These are phyloP conservation scores for Apodemia mormo DNA, from an alignment of 2,888 invertebrate genomes.

Conservation along the genomic window DNA sequence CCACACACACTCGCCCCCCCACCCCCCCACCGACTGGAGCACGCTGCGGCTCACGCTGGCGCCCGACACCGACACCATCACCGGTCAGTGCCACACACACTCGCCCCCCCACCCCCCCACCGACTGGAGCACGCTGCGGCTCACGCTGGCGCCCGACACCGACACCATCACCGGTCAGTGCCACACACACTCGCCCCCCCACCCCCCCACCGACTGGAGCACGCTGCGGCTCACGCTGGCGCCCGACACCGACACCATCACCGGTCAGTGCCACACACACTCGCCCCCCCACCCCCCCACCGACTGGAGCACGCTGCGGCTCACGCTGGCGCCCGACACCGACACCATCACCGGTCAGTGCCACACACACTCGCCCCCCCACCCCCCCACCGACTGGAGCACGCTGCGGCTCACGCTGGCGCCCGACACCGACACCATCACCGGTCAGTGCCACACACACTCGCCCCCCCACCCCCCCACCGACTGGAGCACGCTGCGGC, in stretches of 20 bases:
- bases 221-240: conserved; percentile 43
- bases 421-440: conserved; percentile 39
- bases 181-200: conserved; percentile 40
- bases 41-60: conserved; percentile 43
- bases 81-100: conserved; percentile 33
- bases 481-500: conserved; percentile 47
- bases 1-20: conserved; percentile 40
- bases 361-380: conserved; percentile 40
- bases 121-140: conserved; percentile 47
- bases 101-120: conserved; percentile 52
- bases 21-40: conserved; percentile 51
- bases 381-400: conserved; percentile 51
- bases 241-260: conserved; percentile 39
- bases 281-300: conserved; percentile 52
- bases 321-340: conserved; percentile 37
- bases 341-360: conserved; percentile 42
- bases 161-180: conserved; percentile 42
- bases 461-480: conserved; percentile 52
- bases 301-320: conserved; percentile 47
- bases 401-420: conserved; percentile 43
- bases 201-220: conserved; percentile 51
- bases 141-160: conserved; percentile 37
- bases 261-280: conserved; percentile 33
- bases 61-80: conserved; percentile 39
- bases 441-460: conserved; percentile 33